Evolutionary conservation across 2,113 vertebrate species (phyloP), one percentile per base, ranked within the genome.

Genomic region (Myotis yumanensis): DNA sequence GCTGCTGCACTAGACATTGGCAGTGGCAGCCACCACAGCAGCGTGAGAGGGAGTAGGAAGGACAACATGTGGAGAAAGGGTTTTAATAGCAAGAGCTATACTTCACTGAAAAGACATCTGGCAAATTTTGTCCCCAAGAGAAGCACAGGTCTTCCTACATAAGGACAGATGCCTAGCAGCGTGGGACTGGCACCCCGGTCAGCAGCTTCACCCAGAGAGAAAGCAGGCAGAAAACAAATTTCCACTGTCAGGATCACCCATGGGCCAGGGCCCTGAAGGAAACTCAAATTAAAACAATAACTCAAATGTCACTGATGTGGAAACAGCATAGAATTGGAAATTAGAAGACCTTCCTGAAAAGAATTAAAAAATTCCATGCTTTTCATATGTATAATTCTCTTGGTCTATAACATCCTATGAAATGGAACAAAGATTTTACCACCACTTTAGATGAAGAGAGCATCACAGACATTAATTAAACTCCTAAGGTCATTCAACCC

Each of bases 231-330:
- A 96, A 96, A 97, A 94, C 80, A 52, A 94, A 95, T 87, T 37
- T 85, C 17, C 51, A 90, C 84, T 87, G 46, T 93, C 90, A 90
- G 87, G 37, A 89, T 81, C 73, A 66, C 75, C 76, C 66, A 95
- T 51, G 84, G 93, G 75, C 94, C 86, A 72, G 43, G 32, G 46
- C 88, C 77, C 81, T 96, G 71, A 82, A 84, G 90, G 90, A 93
- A 94, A 51, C 40, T 73, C 76, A 96, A 95, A 96, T 96, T 97
- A 96, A 94, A 96, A 81, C 35, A 95, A 90, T 95, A 93, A 95
- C 81, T 95, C 90, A 95, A 95, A 85, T 77, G 82, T 94, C 87
- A 96, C 9, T 28, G 52, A 69, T 69, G 32, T 79, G 76, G 35
- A 86, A 96, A 92, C 48, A 93, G 35, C 35, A 72, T 23, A 37